Evolutionary conservation across 1,140 invertebrate genomes (phyloP).

Genomic region (Drosophila rufa): DNA sequence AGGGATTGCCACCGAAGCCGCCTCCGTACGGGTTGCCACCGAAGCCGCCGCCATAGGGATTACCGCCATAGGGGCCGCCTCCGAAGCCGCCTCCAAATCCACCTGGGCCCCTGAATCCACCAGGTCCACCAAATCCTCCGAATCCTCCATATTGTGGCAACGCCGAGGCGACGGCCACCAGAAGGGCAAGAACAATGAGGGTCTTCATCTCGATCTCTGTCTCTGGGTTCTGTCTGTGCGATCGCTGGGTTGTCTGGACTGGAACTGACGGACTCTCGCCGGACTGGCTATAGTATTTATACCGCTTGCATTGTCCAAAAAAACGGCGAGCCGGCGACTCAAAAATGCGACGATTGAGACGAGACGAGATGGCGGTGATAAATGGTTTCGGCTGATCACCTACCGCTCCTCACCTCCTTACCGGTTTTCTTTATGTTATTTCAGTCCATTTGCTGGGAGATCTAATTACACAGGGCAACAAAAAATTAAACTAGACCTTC

Average conservation of each 20-base stretch:
- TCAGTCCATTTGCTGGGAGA: slow-evolving; percentile 42
- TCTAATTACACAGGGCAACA: slow-evolving; percentile 58
- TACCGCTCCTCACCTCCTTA: too few species aligned
- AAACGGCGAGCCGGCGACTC: slow-evolving; percentile 5
- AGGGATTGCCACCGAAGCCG: slow-evolving; percentile 1
- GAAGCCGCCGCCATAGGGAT: slow-evolving; percentile 24
- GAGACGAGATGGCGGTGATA: slow-evolving; percentile 27
- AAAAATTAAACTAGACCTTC: neutral
- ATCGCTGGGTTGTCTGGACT: slow-evolving; percentile 23
- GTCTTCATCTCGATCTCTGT: slow-evolving; percentile 57
- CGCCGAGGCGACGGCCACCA: slow-evolving; percentile 50
- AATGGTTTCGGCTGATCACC: slow-evolving; percentile 38
- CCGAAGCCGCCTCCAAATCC: slow-evolving; percentile 28
- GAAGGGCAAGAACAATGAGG: slow-evolving; percentile 56
- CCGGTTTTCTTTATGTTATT: slow-evolving; percentile 65
- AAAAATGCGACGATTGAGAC: slow-evolving; percentile 8
- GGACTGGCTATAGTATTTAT: slow-evolving; percentile 57
- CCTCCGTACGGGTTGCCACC: slow-evolving; percentile 8
- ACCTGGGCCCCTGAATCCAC: slow-evolving; percentile 18
- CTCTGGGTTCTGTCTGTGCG: slow-evolving; percentile 13
- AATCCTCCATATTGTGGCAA: slow-evolving; percentile 44
- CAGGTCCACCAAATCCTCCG: slow-evolving; percentile 36
- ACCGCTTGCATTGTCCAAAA: slow-evolving; percentile 31
- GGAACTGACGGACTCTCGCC: slow-evolving; percentile 56
- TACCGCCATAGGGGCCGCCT: neutral